Base-by-base conservation (phyloP, 2,113 vertebrate species). In the Esox niger region DNA sequence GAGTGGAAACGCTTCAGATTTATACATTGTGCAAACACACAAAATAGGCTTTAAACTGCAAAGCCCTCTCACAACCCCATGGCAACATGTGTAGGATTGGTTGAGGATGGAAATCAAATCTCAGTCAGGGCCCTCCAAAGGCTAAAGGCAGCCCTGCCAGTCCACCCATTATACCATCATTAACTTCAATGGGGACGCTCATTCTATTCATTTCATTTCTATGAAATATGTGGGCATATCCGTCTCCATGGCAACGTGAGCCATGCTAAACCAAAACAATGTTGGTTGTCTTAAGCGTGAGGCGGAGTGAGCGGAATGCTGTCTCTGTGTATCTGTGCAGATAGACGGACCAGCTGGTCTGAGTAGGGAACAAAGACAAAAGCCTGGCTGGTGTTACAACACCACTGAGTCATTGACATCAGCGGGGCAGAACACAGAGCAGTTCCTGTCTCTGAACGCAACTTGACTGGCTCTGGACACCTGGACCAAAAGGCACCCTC, bases 311-410 rank as follows among this genome's bases (percentile, higher is more conserved):
- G 49, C 9, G 49, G 38, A 43, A 43, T 17, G 38, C 38, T 43
- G 25, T 57, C n/a, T 27, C 21, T 27, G 25, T 2, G 25, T 57
- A 8, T 29, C 21, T 57, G 17, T 52, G 47, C 47, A 52, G 47
- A 52, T 52, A 71, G 56, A 71, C 58, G 75, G 59, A 66, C 77
- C 73, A 35, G 47, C 71, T 66, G 55, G 73, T 75, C 76, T 76
- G 57, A 66, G 74, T 62, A 70, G 73, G 78, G 73, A 74, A 71
- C 73, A 71, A 66, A 80, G 57, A 77, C 71, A 79, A 85, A 73
- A 71, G 76, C 70, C 75, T 43, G 13, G 77, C 66, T 70, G 82
- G 66, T 77, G 81, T 78, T 86, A 78, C 78, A 82, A 80, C 71
- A 66, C 81, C 82, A 70, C 61, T 87, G 75, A 86, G 65, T 81